These are phyloP conservation scores for Gouania willdenowi DNA, from an alignment of 2,797 vertebrate species.

Conservation along the genomic window DNA sequence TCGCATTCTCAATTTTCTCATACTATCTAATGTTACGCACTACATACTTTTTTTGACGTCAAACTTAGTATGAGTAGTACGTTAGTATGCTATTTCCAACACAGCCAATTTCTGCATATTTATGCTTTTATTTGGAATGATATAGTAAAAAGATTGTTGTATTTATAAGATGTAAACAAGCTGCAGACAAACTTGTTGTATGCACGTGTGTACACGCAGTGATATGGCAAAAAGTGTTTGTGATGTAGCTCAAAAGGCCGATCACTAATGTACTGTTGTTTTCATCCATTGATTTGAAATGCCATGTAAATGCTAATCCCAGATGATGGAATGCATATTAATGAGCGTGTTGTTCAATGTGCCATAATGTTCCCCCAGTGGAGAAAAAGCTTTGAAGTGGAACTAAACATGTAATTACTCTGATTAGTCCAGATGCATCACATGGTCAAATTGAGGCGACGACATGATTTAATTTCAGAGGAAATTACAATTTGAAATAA, in stretches of 20 bases:
- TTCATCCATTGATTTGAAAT: slow-evolving; percentile 56
- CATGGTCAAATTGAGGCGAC: slow-evolving; percentile 25
- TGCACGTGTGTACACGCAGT: too few species aligned
- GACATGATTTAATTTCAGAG: not conserved
- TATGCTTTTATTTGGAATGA: too few species aligned
- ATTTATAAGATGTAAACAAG: too few species aligned
- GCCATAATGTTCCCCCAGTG: slow-evolving; percentile 25
- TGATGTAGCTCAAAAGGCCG: slow-evolving; percentile 35
- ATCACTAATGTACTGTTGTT: slow-evolving; percentile 17
- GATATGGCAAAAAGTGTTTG: slow-evolving; percentile 6
- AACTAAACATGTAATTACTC: slow-evolving; percentile 49
- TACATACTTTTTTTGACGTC: too few species aligned
- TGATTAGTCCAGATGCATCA: slow-evolving; percentile 41
- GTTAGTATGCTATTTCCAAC: too few species aligned
- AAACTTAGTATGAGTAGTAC: too few species aligned
- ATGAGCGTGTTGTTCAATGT: slow-evolving; percentile 54
- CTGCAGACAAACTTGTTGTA: too few species aligned
- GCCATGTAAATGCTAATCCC: slow-evolving; percentile 38
- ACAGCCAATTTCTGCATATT: too few species aligned
- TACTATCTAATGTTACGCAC: too few species aligned
- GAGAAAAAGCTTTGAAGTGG: slow-evolving; percentile 29
- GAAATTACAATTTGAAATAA: slow-evolving; percentile 6
- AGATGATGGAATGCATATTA: slow-evolving; percentile 50
- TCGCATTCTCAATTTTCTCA: too few species aligned
- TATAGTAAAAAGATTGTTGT: too few species aligned